Evolutionary conservation across 2,113 vertebrate genomes (phyloP).

Genomic region (Lepisosteus osseus): DNA sequence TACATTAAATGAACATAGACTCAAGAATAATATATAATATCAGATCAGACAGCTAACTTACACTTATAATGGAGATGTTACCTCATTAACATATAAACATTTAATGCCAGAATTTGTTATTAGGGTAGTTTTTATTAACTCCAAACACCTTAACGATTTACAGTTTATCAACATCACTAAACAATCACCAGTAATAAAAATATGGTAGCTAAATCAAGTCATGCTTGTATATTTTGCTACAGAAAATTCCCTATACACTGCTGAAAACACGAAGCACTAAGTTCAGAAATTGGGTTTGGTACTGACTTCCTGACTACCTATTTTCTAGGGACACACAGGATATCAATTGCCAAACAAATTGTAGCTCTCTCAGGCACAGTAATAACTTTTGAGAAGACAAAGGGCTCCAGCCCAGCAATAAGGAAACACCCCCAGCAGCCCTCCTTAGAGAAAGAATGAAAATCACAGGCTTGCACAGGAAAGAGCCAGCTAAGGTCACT

Average conservation of each 20-base stretch:
- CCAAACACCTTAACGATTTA: no score
- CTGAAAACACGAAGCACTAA: background rate
- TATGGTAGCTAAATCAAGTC: background rate
- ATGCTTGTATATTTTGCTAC: background rate
- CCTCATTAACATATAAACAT: no score
- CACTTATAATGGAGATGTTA: no score
- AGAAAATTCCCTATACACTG: background rate
- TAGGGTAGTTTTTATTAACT: no score
- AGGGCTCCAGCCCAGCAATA: conserved; percentile 7
- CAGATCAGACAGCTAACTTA: no score
- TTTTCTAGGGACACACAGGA: background rate
- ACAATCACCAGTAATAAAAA: no score
- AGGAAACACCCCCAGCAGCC: background rate
- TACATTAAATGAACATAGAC: no score
- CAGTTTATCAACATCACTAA: no score
- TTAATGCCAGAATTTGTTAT: no score
- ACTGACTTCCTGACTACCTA: background rate
- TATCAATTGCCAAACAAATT: background rate
- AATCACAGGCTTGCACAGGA: conserved; percentile 8
- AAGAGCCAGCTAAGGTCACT: background rate
- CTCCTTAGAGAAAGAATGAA: conserved; percentile 1
- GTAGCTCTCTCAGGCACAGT: background rate
- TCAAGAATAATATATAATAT: no score
- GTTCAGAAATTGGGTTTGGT: background rate
- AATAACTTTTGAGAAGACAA: conserved; percentile 29